phyloP scores from a whole-genome alignment of 2,113 vertebrate genomes.

The Solea senegalensis region DNA sequence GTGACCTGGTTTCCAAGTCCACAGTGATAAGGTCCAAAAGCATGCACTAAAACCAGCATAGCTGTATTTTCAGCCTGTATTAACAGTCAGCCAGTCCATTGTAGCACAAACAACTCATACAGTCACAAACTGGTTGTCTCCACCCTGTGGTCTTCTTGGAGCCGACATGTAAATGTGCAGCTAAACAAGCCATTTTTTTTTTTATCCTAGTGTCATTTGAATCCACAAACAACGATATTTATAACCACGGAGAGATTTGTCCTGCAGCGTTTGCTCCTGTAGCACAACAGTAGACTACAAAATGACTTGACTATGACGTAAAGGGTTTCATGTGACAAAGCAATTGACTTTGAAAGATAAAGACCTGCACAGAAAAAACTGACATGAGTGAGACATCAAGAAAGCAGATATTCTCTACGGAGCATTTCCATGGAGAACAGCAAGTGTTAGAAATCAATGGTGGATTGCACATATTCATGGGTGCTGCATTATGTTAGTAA shows the following conservation, averaged over 20 bases:
- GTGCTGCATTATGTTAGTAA: neutral
- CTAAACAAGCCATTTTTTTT: neutral
- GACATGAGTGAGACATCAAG: too few species aligned
- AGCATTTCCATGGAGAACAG: neutral
- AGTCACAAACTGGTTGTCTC: constrained; percentile 38
- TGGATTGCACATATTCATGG: neutral
- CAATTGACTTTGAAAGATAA: neutral
- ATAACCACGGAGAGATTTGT: neutral
- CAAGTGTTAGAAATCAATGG: neutral
- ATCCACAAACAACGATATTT: neutral
- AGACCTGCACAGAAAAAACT: too few species aligned
- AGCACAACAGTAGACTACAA: neutral
- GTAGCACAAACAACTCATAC: neutral
- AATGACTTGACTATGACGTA: neutral
- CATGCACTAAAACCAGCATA: constrained; percentile 16
- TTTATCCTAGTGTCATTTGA: constrained; percentile 1
- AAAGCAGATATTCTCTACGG: too few species aligned
- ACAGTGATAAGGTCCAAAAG: constrained; percentile 25
- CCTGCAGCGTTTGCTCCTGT: neutral
- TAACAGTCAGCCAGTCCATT: constrained; percentile 2
- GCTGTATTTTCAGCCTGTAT: constrained; percentile 10
- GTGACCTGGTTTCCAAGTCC: constrained; percentile 44
- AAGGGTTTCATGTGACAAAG: neutral
- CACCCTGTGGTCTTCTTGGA: constrained; percentile 8
- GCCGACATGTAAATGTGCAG: constrained; percentile 5